A percentile compares a stretch with the other conserved stretches of the same genome.
Evolutionary conservation across 2,113 vertebrate genomes (phyloP).

Genomic region (Himantopus leucocephalus): DNA sequence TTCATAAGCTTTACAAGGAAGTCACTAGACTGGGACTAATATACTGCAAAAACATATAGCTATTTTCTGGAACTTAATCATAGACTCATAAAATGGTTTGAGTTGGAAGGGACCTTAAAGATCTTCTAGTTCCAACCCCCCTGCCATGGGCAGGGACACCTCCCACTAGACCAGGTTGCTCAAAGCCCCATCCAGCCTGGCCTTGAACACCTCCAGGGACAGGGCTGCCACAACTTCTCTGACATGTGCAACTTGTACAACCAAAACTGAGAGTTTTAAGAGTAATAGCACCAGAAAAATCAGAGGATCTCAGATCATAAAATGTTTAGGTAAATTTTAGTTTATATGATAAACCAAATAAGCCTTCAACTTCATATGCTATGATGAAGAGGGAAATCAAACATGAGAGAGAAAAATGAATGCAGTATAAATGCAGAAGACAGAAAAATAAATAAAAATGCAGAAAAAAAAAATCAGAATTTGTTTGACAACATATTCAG

Average conservation of each 20-base stretch:
- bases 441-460: not conserved
- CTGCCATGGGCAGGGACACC: too few species aligned
- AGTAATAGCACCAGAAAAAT: not conserved
- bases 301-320: accelerated
- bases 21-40: not conserved
- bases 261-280: not conserved
- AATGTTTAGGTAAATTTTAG: not conserved
- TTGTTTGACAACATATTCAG: not conserved
- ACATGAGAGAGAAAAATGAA: not conserved
- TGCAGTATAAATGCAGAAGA: not conserved
- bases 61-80: not conserved
- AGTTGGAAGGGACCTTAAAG: too few species aligned
- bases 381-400: not conserved
- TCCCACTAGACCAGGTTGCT: too few species aligned
- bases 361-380: not conserved
- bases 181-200: too few species aligned
- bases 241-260: not conserved
- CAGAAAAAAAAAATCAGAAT: not conserved
- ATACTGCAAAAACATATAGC: not conserved
- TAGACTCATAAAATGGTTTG: too few species aligned
- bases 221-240: not conserved
- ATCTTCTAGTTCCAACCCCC: too few species aligned
- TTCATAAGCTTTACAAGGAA: not conserved
- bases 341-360: not conserved
- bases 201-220: too few species aligned